These are phyloP conservation scores for Brachyptera putata DNA, from an alignment of 2,888 invertebrate genomes.

Conservation along the genomic window DNA sequence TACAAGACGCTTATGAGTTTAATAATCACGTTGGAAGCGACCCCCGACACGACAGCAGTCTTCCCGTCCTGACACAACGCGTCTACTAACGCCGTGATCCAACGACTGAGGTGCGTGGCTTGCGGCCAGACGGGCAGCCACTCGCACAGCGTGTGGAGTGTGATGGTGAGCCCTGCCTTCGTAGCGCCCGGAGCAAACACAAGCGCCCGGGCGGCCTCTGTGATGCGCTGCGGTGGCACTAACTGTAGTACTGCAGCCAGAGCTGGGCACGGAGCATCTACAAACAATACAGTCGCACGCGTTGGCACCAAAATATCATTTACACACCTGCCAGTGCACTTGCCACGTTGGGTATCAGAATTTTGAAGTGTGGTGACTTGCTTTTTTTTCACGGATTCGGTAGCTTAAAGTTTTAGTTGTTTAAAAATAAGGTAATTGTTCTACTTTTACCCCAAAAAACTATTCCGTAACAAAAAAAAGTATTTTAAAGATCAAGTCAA, in stretches of 20 bases:
- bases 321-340: too few relatives aligned
- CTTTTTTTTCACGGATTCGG: too few relatives aligned
- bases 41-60: slow-evolving; percentile 50
- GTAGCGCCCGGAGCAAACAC: slow-evolving; percentile 44
- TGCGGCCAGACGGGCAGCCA: slow-evolving; percentile 63
- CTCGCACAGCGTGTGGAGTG: slow-evolving; percentile 60
- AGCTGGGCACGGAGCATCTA: slow-evolving; percentile 50
- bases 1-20: slow-evolving; percentile 54
- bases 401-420: too few relatives aligned
- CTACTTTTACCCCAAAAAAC: too few relatives aligned
- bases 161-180: slow-evolving; percentile 53
- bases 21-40: slow-evolving; percentile 58
- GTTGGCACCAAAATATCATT: too few relatives aligned
- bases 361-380: too few relatives aligned
- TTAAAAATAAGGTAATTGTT: too few relatives aligned
- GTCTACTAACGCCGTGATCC: slow-evolving; percentile 63
- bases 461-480: too few relatives aligned
- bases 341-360: too few relatives aligned
- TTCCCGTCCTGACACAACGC: slow-evolving; percentile 44
- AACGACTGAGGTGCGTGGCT: slow-evolving; percentile 58
- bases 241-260: slow-evolving; percentile 58
- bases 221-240: slow-evolving; percentile 44
- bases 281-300: too few relatives aligned
- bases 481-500: too few relatives aligned
- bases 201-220: slow-evolving; percentile 47